Conservation (phyloP, 2,797 vertebrate genomes). For the Ibycter americanus region DNA sequence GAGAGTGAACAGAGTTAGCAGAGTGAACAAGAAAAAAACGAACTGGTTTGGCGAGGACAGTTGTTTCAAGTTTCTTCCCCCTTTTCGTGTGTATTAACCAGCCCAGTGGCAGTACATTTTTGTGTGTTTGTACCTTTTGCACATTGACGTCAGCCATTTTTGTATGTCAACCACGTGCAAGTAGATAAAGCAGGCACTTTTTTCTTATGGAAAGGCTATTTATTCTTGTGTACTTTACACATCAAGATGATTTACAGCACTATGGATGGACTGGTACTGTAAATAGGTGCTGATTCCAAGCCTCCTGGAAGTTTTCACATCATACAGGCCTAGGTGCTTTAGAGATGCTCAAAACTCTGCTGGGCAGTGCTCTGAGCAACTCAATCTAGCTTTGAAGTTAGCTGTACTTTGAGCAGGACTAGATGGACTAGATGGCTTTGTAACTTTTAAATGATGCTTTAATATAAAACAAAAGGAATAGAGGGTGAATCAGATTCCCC, state of each 20-base stretch:
- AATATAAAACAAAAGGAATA: not conserved
- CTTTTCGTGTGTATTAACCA: not conserved
- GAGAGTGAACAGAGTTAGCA: not conserved
- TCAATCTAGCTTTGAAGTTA: not conserved
- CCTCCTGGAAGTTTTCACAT: not conserved
- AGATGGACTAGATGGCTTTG: not conserved
- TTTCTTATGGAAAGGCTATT: not conserved
- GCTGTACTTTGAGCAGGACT: not conserved
- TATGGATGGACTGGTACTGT: not conserved
- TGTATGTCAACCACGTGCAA: not conserved
- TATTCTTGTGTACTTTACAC: not conserved
- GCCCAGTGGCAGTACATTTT: not conserved
- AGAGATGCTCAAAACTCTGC: not conserved
- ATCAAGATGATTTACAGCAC: not conserved
- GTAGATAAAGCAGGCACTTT: not conserved
- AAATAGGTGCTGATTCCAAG: not conserved
- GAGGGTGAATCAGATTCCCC: not conserved
- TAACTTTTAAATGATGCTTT: not conserved
- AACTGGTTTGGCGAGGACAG: not conserved
- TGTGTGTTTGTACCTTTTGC: not conserved
- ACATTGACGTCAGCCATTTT: not conserved
- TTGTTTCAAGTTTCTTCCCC: not conserved
- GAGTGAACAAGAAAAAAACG: not conserved
- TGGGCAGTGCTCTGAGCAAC: not conserved
- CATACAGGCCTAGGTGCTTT: not conserved